phyloP scores from a whole-genome alignment of 53 echinoderm and acorn worm species.

The Stichopus horrens region DNA sequence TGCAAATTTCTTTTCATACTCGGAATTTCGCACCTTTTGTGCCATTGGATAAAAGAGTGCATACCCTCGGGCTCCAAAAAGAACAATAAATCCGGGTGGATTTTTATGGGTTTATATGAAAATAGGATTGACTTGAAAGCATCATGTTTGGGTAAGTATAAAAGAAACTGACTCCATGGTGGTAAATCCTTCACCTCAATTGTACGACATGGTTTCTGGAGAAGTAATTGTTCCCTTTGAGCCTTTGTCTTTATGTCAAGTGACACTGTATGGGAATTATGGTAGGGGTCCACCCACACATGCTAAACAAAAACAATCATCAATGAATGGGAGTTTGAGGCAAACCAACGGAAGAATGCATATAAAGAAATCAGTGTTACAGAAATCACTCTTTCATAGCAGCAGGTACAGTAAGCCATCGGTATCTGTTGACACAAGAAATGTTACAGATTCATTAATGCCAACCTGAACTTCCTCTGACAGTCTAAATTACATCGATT shows the following conservation, averaged over 20 bases:
- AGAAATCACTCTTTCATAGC: no score
- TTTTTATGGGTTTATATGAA: constrained; percentile 43
- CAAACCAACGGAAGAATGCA: no score
- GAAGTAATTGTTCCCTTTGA: no score
- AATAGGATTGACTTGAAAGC: constrained; percentile 34
- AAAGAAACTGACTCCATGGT: constrained; percentile 10
- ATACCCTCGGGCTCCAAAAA: constrained; percentile 14
- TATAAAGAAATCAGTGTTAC: no score
- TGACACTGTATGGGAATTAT: neutral
- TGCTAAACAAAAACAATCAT: neutral
- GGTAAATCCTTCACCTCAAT: constrained; percentile 32
- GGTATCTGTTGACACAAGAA: no score
- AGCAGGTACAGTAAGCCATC: no score
- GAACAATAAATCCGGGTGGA: constrained; percentile 10
- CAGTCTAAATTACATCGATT: no score
- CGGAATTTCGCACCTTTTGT: constrained; percentile 40
- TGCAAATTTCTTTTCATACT: constrained; percentile 11
- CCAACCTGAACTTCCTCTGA: no score
- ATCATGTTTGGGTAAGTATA: constrained; percentile 8
- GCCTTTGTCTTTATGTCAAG: neutral
- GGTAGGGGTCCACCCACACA: neutral
- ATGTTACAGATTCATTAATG: no score
- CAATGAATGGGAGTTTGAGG: no score
- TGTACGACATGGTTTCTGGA: constrained; percentile 4
- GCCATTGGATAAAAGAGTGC: constrained; percentile 7